Evolutionary conservation across 2,797 vertebrate species (phyloP).

Genomic region (Pseudochirops corinnae): DNA sequence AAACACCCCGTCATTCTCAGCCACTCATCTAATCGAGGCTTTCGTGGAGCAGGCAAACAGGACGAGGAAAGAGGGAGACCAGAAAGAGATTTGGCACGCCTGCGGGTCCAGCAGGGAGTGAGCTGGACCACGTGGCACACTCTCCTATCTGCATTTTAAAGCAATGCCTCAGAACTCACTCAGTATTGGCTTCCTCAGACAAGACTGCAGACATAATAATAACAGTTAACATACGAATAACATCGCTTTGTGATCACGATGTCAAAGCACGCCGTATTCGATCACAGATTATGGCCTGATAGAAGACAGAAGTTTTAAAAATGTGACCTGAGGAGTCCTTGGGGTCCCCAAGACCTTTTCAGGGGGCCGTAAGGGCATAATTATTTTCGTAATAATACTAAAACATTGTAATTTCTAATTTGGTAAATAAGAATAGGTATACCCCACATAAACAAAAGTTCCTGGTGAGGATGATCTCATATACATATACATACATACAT

Average conservation of each 20-base stretch:
- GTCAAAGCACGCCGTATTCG: background rate
- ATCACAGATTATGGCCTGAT: background rate
- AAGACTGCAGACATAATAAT: slow-evolving; percentile 18
- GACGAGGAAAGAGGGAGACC: slow-evolving; percentile 70
- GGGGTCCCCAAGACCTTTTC: background rate
- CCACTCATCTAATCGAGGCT: slow-evolving; percentile 84
- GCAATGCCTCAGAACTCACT: background rate
- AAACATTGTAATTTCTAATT: background rate
- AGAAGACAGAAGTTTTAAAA: background rate
- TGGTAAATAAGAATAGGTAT: background rate
- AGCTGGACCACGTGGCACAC: background rate
- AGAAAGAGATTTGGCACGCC: slow-evolving; percentile 77
- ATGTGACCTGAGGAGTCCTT: background rate
- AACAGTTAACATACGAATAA: background rate
- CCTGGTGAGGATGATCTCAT: background rate
- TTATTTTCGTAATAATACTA: background rate
- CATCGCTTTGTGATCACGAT: background rate
- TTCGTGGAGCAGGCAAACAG: slow-evolving; percentile 78
- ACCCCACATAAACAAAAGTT: background rate
- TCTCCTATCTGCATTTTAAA: background rate
- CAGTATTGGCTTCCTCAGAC: slow-evolving; percentile 48
- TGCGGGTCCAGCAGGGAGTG: background rate
- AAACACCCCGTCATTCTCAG: slow-evolving; percentile 85
- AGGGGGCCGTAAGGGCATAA: background rate
- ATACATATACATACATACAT: too few species aligned